Evolutionary conservation across 2,113 vertebrate species (phyloP).

Genomic region (Rhabdornis inornatus): DNA sequence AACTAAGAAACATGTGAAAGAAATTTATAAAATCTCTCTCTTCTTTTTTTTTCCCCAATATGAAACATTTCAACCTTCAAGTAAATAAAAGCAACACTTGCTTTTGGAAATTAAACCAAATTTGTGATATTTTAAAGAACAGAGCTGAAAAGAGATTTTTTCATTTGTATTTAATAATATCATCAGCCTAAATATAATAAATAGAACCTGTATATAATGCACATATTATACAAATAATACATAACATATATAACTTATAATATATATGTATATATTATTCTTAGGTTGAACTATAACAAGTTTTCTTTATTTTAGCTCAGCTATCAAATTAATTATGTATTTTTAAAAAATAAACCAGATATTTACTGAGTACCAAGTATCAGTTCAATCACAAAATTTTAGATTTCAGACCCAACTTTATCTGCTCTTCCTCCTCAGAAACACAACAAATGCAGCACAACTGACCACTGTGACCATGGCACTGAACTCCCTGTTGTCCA

Average conservation of each 20-base stretch:
- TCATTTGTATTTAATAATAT: background rate
- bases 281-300: background rate
- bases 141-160: background rate
- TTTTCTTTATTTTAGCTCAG: background rate
- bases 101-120: background rate
- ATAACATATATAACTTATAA: background rate
- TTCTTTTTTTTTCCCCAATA: background rate
- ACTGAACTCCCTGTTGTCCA: background rate
- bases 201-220: background rate
- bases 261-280: background rate
- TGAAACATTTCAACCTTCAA: background rate
- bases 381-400: background rate
- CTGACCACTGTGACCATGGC: background rate
- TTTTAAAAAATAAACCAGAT: background rate
- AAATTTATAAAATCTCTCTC: background rate
- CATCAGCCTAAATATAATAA: background rate
- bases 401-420: background rate
- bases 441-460: background rate
- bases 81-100: background rate
- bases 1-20: rapidly evolving
- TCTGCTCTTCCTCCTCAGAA: background rate
- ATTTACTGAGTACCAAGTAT: background rate
- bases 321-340: background rate
- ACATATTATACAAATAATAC: rapidly evolving
- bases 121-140: background rate